phyloP scores from a whole-genome alignment of 2,888 invertebrate genomes.

The Seira ritae region DNA sequence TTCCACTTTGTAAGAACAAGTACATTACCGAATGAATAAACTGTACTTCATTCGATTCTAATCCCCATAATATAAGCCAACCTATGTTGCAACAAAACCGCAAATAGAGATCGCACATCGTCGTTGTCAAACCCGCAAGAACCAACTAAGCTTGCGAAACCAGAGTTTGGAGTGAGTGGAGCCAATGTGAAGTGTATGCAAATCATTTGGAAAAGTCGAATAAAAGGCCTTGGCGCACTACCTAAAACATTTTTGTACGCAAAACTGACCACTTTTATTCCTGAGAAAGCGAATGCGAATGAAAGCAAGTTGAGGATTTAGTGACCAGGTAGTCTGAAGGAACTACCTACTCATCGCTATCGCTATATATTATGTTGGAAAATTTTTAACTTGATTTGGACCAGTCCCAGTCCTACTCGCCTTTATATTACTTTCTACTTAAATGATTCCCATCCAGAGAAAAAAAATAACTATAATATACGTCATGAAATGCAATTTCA shows the following conservation, averaged over 20 bases:
- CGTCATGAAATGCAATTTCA: slow-evolving; percentile 7
- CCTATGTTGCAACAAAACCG: slow-evolving; percentile 5
- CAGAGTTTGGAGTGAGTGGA: neutral
- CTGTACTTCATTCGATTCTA: neutral
- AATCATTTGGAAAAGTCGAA: neutral
- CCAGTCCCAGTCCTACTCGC: no score
- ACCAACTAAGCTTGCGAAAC: neutral
- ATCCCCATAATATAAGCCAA: neutral
- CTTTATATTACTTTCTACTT: no score
- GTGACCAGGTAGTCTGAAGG: neutral
- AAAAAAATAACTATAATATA: neutral
- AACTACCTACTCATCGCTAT: no score
- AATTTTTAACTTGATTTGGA: no score
- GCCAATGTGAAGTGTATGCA: neutral
- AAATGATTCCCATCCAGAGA: neutral
- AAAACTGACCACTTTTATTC: neutral
- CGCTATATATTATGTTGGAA: no score
- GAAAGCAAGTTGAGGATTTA: neutral
- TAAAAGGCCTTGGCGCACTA: neutral
- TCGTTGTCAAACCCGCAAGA: neutral
- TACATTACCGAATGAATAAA: neutral
- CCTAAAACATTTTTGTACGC: neutral
- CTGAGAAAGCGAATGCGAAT: neutral
- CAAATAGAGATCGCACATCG: neutral
- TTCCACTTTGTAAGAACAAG: neutral